Base-by-base conservation (phyloP, 2,888 invertebrate species). In the Yponomeuta evonymella region DNA sequence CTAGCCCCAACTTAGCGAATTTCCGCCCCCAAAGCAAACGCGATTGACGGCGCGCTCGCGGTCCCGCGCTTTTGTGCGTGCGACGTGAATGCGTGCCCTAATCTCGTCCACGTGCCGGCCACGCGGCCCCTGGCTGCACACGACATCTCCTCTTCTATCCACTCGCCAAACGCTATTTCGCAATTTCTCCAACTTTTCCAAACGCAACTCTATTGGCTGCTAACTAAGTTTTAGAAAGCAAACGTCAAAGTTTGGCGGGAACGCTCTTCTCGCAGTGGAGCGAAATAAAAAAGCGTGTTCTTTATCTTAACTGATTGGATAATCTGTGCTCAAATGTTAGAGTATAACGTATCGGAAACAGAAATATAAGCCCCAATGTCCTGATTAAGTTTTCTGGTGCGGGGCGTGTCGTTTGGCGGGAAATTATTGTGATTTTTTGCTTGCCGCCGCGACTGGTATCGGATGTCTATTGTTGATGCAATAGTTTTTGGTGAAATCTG, bases 261-360 rank as follows among this genome's bases (percentile, higher is more conserved):
- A 82, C 72, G 63, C 58, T 79, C 2, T 75, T 79, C 74, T 72
- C 70, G 75, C 78, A 79, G 80, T 81, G 77, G 75, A 73, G 72
- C 9, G 15, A 67, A 74, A 73, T 79, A 84, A 91, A 90, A 90
- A 91, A 90, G 88, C 89, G 89, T 90, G 88, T 88, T 88, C 86
- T 89, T 90, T 92, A 91, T 91, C 91, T 90, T 91, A 90, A 90
- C 92, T 91, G 92, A 92, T 92, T 92, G 91, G 91, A 90, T 92
- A 92, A 92, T 92, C 91, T 91, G 88, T 90, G 84, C 84, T 91
- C 90, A 90, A 91, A 90, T 82, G 90, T 79, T 87, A 89, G 87
- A 87, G 85, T 86, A 87, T 88, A 85, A 82, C 86, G 89, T 90
- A 91, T 91, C 91, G 91, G 90, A 91, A 91, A 89, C 90, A 88